Base-by-base conservation (phyloP, 2,888 invertebrate genomes). In the Sphinx pinastri region DNA sequence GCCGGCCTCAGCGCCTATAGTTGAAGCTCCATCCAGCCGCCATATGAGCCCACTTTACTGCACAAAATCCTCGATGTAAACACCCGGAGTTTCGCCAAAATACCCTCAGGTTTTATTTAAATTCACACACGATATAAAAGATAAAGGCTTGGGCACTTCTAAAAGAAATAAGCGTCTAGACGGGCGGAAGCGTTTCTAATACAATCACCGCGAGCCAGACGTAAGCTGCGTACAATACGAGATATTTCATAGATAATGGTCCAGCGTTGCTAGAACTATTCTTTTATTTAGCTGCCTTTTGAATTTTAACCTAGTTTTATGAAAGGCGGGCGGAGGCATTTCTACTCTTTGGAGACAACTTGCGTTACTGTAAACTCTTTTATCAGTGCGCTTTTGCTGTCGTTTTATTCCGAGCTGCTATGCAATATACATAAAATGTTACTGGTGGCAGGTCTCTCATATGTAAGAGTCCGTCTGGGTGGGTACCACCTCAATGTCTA, bases 221-320 rank as follows among this genome's bases (percentile, higher is more conserved):
- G 76, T 76, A 77, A 76, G 76, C 79, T 72, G 72, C 75, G 77
- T 76, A 79, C 77, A 77, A 79, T 77, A 76, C 72, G 74, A 78
- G 78, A 78, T 81, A 81, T 83, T 80, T 75, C 75, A 81, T 79
- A 82, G 77, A 74, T 75, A 75, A 79, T 79, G 74, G 75, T 72
- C 74, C 71, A 72, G 71, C 71, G 47, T 16, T 19, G 49, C 12
- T 47, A 63, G 68, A 76, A 76, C 78, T 74, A 72, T 76, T 75
- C 73, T 70, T 71, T 71, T 78, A 75, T 74, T 75, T 72, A 55
- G 38, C 59, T 71, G 54, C 67, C 57, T 47, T 72, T 68, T 58
- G 71, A 68, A 76, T 70, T 73, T 68, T 67, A 70, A 70, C 70
- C 63, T 70, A 74, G 73, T 77, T 76, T 71, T 47, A 58, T n/a